A percentile compares a stretch with the other conserved stretches of the same genome.
These are phyloP conservation scores for Intellagama lesueurii DNA, from an alignment of 2,797 vertebrate species.

Conservation along the genomic window DNA sequence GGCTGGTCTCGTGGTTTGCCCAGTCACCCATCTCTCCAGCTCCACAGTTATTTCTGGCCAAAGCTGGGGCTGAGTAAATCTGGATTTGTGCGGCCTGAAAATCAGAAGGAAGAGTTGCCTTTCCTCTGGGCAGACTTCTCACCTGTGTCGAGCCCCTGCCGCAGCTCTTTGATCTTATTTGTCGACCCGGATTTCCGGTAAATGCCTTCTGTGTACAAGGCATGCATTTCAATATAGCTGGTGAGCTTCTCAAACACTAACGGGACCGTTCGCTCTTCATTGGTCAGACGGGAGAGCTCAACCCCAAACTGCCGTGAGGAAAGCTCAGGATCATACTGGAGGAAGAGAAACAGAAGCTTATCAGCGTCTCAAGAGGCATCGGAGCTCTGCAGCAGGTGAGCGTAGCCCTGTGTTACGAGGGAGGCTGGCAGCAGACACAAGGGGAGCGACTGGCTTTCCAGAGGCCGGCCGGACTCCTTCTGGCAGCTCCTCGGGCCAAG, in stretches of 20 bases:
- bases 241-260: constrained; percentile 96
- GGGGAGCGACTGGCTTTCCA: too few species aligned
- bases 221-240: constrained; percentile 99
- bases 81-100: neutral
- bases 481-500: too few species aligned
- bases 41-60: neutral
- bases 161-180: constrained; percentile 97
- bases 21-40: neutral
- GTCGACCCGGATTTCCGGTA: constrained; percentile 96
- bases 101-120: neutral
- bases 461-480: too few species aligned
- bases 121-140: constrained; percentile 15
- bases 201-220: constrained; percentile 97
- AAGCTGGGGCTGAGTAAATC: neutral
- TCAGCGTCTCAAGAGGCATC: neutral
- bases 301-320: constrained; percentile 95
- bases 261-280: constrained; percentile 91
- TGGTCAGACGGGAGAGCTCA: constrained; percentile 93
- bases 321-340: constrained; percentile 92
- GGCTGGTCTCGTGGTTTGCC: neutral
- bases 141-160: constrained; percentile 93
- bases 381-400: neutral
- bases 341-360: constrained; percentile 29
- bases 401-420: too few species aligned
- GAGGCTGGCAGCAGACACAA: too few species aligned